Evolutionary conservation across 1,140 invertebrate species (phyloP).

Genomic region (Telenomus remus): DNA sequence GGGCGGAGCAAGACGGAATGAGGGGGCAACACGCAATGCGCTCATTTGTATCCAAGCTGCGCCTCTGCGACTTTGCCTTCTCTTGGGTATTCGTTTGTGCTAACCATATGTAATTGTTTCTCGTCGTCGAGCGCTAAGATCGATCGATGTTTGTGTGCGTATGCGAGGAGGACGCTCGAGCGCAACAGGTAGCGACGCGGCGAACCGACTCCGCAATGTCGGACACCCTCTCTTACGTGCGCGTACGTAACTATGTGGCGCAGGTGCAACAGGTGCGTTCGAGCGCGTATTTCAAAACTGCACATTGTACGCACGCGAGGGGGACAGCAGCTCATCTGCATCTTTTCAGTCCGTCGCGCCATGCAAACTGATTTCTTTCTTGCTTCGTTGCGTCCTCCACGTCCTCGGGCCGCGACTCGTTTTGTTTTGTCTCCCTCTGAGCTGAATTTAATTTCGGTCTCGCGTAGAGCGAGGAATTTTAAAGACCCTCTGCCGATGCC

Average conservation of each 20-base stretch:
- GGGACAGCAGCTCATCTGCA: conserved; percentile 1
- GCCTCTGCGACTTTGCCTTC: conserved; percentile 38
- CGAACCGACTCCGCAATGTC: conserved; percentile 30
- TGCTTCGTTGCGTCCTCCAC: background rate
- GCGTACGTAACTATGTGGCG: conserved; percentile 33
- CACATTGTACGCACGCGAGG: conserved; percentile 12
- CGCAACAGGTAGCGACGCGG: conserved; percentile 43
- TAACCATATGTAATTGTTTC: conserved; percentile 57
- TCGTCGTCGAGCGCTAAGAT: conserved; percentile 32
- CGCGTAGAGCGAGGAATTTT: too few species aligned
- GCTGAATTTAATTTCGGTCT: too few species aligned
- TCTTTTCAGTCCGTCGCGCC: conserved; percentile 5
- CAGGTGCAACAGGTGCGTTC: conserved; percentile 51
- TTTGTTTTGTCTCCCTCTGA: too few species aligned
- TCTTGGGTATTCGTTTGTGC: conserved; percentile 38
- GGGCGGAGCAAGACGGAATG: conserved; percentile 21
- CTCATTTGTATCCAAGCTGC: conserved; percentile 54
- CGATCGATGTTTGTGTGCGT: conserved; percentile 21
- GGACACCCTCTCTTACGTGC: conserved; percentile 37
- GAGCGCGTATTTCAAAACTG: conserved; percentile 35
- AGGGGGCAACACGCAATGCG: conserved; percentile 49
- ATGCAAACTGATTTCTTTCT: conserved; percentile 11
- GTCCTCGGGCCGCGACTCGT: too few species aligned
- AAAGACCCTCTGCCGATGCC: too few species aligned
- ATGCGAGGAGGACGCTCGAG: conserved; percentile 6